Conservation (phyloP, 2,888 invertebrate species). For the Bellardia pandia region DNA sequence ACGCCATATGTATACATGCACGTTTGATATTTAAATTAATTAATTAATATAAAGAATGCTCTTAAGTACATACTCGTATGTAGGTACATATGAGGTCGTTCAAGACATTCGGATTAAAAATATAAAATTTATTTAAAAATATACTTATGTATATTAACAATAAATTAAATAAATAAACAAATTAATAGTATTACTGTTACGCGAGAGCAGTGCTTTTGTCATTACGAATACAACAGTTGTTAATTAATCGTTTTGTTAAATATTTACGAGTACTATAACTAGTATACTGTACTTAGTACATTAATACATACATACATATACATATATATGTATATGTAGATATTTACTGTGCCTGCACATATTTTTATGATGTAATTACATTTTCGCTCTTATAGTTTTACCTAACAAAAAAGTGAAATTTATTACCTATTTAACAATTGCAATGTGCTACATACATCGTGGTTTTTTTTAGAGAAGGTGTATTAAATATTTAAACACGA, state of each 20-base stretch:
- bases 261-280: neutral
- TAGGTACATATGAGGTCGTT: neutral
- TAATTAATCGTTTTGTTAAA: constrained; percentile 34
- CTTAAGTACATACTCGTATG: neutral
- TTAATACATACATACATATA: neutral
- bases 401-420: constrained; percentile 33
- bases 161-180: neutral
- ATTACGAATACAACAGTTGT: neutral
- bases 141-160: neutral
- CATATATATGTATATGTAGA: no score
- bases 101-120: neutral
- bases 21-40: neutral
- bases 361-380: neutral
- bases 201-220: constrained; percentile 29
- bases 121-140: neutral
- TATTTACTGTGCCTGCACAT: neutral
- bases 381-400: constrained; percentile 24
- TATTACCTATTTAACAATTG: constrained; percentile 62
- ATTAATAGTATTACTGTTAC: neutral
- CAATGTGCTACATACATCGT: constrained; percentile 16
- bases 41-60: constrained; percentile 20
- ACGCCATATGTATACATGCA: no score
- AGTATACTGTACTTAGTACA: neutral
- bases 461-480: constrained; percentile 35
- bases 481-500: constrained; percentile 67